Evolutionary conservation across 2,113 vertebrate species (phyloP).

Genomic region (Spermophilus dauricus): DNA sequence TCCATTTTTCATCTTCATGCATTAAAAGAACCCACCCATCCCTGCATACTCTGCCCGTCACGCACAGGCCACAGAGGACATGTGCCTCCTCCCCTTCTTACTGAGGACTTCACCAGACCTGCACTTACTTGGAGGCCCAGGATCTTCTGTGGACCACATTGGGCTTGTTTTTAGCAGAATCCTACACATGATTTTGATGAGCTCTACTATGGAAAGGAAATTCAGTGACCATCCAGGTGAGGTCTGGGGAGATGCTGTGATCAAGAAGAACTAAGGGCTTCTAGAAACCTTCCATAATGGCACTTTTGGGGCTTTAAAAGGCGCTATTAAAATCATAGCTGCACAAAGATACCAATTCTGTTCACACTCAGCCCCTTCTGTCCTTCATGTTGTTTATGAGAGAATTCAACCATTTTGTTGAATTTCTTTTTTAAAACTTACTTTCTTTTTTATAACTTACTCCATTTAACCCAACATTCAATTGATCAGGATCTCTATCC

Average conservation of each 20-base stretch:
- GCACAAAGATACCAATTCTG: not conserved
- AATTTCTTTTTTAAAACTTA: not conserved
- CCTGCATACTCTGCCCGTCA: not conserved
- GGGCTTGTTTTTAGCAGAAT: not conserved
- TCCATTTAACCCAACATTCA: not conserved
- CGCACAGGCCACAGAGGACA: not conserved
- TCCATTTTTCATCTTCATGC: not conserved
- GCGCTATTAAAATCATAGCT: not conserved
- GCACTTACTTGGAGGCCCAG: too few relatives aligned
- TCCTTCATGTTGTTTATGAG: not conserved
- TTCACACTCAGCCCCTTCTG: not conserved
- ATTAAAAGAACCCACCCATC: not conserved
- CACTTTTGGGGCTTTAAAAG: not conserved
- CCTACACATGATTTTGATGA: not conserved
- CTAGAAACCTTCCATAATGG: not conserved
- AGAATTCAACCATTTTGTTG: not conserved
- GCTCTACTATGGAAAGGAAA: not conserved
- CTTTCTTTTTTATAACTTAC: not conserved
- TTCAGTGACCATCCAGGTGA: too few relatives aligned
- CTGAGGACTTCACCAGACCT: not conserved
- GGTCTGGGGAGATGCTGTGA: not conserved
- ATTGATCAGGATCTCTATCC: not conserved
- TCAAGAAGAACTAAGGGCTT: not conserved
- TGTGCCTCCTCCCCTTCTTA: too few relatives aligned
- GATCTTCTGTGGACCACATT: not conserved